Evolutionary conservation across 2,797 vertebrate genomes (phyloP).

Genomic region (Nyctibius grandis): DNA sequence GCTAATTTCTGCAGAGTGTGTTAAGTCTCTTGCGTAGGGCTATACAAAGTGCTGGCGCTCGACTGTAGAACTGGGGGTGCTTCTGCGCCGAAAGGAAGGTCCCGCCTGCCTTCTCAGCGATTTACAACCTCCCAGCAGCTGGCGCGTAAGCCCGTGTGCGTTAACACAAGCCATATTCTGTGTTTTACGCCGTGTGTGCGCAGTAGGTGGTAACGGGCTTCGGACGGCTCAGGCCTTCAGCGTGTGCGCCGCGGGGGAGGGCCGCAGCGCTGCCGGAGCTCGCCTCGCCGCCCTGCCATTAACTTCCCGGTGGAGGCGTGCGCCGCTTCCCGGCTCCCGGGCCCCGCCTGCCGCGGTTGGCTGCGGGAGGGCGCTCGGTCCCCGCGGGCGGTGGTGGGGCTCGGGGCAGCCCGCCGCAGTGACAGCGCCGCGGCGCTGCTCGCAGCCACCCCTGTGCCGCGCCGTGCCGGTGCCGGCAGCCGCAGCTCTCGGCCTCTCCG

Average conservation of each 20-base stretch:
- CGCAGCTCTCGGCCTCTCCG: too few relatives aligned
- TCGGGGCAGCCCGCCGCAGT: neutral
- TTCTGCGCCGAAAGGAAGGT: fast-evolving
- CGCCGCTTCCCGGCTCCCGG: too few relatives aligned
- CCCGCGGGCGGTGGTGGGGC: neutral
- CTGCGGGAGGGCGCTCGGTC: too few relatives aligned
- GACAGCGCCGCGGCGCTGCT: neutral
- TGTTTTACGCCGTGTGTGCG: neutral
- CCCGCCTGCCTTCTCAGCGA: neutral
- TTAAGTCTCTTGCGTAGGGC: fast-evolving
- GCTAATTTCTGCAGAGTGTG: fast-evolving
- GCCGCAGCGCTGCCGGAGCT: neutral
- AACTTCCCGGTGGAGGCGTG: neutral
- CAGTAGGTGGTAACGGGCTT: too few relatives aligned
- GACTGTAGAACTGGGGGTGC: fast-evolving
- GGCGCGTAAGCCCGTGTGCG: fast-evolving
- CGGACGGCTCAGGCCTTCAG: neutral
- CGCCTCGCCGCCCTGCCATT: neutral
- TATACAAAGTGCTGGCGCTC: fast-evolving
- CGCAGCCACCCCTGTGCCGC: too few relatives aligned
- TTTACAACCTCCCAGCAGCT: fast-evolving
- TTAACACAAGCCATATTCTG: fast-evolving
- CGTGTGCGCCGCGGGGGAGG: neutral
- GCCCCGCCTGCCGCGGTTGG: neutral
- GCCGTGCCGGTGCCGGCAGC: neutral